phyloP scores from a whole-genome alignment of 2,113 vertebrate species.

The Ochotona curzoniae region DNA sequence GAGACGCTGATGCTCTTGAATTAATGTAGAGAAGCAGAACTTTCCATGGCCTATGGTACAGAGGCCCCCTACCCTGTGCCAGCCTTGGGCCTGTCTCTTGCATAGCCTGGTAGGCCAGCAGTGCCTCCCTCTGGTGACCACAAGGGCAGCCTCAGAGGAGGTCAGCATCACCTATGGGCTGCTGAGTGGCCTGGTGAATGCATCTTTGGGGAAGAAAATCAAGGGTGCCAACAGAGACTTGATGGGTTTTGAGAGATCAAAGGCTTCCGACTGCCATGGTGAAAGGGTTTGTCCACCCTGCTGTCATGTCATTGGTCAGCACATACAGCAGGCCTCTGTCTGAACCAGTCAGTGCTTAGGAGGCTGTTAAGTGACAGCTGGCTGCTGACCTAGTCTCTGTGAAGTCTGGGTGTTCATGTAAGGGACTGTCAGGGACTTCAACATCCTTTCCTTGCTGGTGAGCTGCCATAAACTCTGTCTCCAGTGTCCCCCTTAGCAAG shows the following conservation, averaged over 20 bases:
- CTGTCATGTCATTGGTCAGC: neutral
- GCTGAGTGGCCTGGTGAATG: neutral
- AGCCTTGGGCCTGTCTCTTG: neutral
- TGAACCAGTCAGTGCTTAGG: neutral
- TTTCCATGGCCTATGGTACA: neutral
- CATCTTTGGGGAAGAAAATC: neutral
- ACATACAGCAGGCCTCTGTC: neutral
- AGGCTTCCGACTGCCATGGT: neutral
- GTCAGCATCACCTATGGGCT: neutral
- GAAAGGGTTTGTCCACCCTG: neutral
- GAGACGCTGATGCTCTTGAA: conserved; percentile 7
- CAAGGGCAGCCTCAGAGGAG: neutral
- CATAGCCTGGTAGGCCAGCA: neutral
- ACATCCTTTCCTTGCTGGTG: neutral
- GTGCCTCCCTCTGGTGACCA: neutral
- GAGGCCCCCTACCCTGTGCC: no score
- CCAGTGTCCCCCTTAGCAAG: neutral
- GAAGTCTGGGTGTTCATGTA: neutral
- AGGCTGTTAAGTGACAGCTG: neutral
- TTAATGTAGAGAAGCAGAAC: neutral
- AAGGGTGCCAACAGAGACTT: neutral
- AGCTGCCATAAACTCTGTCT: neutral
- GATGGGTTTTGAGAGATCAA: neutral
- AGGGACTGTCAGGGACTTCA: neutral
- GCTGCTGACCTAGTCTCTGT: neutral